A percentile compares a stretch with the other conserved stretches of the same genome.
These are phyloP conservation scores for Vesta saturnalis DNA, from an alignment of 2,888 invertebrate species.

Conservation along the genomic window DNA sequence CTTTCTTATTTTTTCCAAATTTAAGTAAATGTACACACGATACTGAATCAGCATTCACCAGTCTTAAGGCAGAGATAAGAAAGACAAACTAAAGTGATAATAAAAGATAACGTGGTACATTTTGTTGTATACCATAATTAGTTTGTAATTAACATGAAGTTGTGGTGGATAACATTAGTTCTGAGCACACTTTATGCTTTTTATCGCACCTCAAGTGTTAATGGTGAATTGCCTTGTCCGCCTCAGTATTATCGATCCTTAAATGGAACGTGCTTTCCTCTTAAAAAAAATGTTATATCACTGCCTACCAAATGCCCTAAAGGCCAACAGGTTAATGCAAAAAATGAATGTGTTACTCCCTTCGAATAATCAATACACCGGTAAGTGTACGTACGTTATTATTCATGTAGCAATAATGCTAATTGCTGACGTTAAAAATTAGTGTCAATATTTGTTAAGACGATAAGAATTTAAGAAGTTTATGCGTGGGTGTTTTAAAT, in stretches of 20 bases:
- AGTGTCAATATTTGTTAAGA: neutral
- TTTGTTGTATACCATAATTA: constrained; percentile 8
- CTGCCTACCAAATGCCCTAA: constrained; percentile 28
- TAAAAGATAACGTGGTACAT: constrained; percentile 7
- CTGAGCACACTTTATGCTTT: neutral
- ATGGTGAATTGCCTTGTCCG: neutral
- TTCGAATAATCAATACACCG: neutral
- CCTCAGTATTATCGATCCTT: neutral
- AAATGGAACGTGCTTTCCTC: neutral
- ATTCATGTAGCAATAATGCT: neutral
- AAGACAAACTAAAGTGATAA: constrained; percentile 17
- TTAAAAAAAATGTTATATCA: constrained; percentile 13
- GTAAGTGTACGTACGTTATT: constrained; percentile 1
- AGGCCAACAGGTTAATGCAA: constrained; percentile 25
- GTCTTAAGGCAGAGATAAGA: constrained; percentile 11
- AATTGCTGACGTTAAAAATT: neutral
- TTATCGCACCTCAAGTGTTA: neutral
- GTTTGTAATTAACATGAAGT: constrained; percentile 14
- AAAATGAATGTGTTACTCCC: constrained; percentile 19
- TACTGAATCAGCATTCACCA: too few relatives aligned
- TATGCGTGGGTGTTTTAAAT: neutral
- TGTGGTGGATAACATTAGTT: neutral
- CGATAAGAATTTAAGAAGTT: constrained; percentile 7
- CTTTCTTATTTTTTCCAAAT: too few relatives aligned
- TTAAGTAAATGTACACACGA: too few relatives aligned